Base-by-base conservation (phyloP, 1,140 invertebrate species). In the Lordiphosa collinella region DNA sequence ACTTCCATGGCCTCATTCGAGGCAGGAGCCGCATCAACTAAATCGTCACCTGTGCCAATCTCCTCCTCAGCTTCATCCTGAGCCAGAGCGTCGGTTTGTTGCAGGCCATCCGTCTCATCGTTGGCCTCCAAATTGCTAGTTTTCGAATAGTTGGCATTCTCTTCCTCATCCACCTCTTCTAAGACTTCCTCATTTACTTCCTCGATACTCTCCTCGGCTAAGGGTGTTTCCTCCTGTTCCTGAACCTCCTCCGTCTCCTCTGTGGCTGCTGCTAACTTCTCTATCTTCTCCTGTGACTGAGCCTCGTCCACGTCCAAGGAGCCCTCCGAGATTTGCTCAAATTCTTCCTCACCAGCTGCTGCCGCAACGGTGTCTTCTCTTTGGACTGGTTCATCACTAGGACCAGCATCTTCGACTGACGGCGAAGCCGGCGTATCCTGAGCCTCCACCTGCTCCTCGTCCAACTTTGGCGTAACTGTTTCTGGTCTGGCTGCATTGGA, bases 21-120 rank as follows among this genome's bases (percentile, higher is more conserved):
- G 36, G 78, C 59, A 9, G 89, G 89, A 13, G 89, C 78, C 71
- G 89, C 88, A 68, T 90, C 90, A 11, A 88, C 78, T 10, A 86
- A 66, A 57, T 84, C 86, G 55, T 53, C 68, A 8, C 72, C 73
- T 3, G 34, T 36, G 5, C 10, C 41, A 5, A 44, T 16, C 8
- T 75, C 78, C 16, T 56, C 71, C 5, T 61, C 62, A 12, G 36
- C 52, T 44, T 76, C 72, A 29, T 73, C 79, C 31, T 65, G 66
- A 60, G 74, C 64, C 7, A 69, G 46, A 1, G 51, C 46, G 7
- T 70, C 73, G 0, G 36, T 55, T 40, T 71, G 58, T 37, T 71
- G 68, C 3, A 66, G 61, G 25, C 63, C 63, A 63, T 88, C 80
- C 0, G 48, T 61, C n/a, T 88, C 80, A 11, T 18, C 29, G 25